Conservation (phyloP, 1,140 invertebrate species). For the Tribolium castaneum region DNA sequence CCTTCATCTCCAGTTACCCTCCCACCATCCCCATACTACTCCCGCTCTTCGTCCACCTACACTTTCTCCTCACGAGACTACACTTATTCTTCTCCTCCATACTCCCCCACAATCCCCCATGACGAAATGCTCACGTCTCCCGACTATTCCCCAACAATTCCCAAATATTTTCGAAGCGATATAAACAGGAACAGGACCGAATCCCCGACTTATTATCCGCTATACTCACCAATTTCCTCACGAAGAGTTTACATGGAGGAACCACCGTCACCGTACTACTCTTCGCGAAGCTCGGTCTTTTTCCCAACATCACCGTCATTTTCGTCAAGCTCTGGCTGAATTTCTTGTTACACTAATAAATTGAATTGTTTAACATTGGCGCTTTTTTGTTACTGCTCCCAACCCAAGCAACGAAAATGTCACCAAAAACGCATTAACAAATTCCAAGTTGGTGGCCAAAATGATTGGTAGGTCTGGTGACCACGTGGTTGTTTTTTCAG, state of each 20-base stretch:
- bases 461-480: no score
- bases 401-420: no score
- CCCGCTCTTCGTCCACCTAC: neutral
- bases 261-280: neutral
- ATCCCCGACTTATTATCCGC: neutral
- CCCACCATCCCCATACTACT: neutral
- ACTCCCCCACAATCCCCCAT: neutral
- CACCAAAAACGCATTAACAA: no score
- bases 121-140: neutral
- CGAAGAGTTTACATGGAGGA: neutral
- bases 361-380: no score
- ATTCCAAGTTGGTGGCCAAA: no score
- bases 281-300: neutral
- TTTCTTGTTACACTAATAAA: neutral
- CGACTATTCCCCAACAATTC: neutral
- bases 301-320: neutral
- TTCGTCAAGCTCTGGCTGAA: neutral
- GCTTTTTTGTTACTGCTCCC: no score
- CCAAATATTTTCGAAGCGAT: neutral
- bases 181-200: neutral
- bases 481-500: no score
- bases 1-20: neutral
- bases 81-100: neutral
- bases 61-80: neutral
- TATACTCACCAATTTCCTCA: neutral